phyloP scores from a whole-genome alignment of 1,140 invertebrate species.

The Metopolophium dirhodum region DNA sequence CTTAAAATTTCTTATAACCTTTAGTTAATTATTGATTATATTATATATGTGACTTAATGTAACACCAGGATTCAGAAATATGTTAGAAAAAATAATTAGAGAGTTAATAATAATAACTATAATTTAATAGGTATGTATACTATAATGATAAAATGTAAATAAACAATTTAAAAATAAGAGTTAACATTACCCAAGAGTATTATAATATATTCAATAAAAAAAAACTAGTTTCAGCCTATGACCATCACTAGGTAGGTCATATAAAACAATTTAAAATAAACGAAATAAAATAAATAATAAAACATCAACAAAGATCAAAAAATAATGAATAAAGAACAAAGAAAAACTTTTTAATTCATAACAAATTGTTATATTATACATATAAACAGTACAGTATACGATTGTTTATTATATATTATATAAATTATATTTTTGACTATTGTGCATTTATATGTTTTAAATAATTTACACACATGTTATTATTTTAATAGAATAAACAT shows the following conservation, averaged over 20 bases:
- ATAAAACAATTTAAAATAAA: background rate
- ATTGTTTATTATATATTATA: too few species aligned
- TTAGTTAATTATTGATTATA: background rate
- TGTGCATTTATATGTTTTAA: too few species aligned
- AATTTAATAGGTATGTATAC: too few species aligned
- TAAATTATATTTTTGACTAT: too few species aligned
- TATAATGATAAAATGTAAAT: background rate
- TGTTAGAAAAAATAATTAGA: background rate
- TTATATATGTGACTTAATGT: too few species aligned
- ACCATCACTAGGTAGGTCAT: background rate
- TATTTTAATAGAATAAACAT: background rate
- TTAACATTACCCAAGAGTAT: background rate
- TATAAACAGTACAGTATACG: too few species aligned
- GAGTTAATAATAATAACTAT: background rate
- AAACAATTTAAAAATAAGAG: background rate
- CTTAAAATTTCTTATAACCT: background rate
- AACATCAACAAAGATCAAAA: background rate
- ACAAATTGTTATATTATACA: too few species aligned
- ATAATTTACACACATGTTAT: background rate
- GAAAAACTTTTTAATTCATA: too few species aligned
- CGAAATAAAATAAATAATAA: too few species aligned
- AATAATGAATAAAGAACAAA: too few species aligned
- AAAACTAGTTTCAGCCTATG: background rate
- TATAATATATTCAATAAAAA: background rate
- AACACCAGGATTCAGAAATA: background rate